Percentiles rank a stretch among this genome's conserved stretches.
Conservation (phyloP, 2,797 vertebrate species). For the Brachyalestes nurse region DNA sequence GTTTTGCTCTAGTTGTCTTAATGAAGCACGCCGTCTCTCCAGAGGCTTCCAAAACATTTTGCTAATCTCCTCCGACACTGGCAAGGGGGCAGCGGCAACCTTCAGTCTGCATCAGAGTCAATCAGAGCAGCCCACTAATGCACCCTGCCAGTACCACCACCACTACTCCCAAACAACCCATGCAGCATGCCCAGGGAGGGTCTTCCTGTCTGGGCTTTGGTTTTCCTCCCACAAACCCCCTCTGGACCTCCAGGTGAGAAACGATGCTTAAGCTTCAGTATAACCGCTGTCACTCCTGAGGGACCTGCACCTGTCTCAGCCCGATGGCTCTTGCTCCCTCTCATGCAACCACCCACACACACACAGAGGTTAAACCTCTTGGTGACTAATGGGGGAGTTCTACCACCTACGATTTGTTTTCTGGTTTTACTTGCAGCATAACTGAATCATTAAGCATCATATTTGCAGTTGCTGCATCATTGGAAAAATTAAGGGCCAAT, state of each 20-base stretch:
- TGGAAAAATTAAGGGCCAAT: too few species aligned
- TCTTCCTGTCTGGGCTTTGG: constrained; percentile 65
- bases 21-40: constrained; percentile 66
- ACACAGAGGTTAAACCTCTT: neutral
- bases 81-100: constrained; percentile 61
- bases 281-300: constrained; percentile 64
- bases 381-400: neutral
- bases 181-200: constrained; percentile 53
- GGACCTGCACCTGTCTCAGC: constrained; percentile 45
- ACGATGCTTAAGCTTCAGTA: constrained; percentile 54
- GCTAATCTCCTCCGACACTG: constrained; percentile 76
- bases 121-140: constrained; percentile 58
- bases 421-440: neutral
- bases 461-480: neutral
- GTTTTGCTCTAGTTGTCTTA: constrained; percentile 54
- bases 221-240: constrained; percentile 55
- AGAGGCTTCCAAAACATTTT: constrained; percentile 62
- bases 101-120: constrained; percentile 74
- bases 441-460: neutral
- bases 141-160: constrained; percentile 49
- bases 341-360: neutral
- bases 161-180: constrained; percentile 42
- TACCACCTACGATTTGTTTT: neutral
- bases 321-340: neutral
- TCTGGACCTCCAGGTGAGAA: constrained; percentile 69